Evolutionary conservation across 1,140 invertebrate species (phyloP), one percentile per base, ranked within the genome.

Genomic region (Leptinotarsa lineolata): DNA sequence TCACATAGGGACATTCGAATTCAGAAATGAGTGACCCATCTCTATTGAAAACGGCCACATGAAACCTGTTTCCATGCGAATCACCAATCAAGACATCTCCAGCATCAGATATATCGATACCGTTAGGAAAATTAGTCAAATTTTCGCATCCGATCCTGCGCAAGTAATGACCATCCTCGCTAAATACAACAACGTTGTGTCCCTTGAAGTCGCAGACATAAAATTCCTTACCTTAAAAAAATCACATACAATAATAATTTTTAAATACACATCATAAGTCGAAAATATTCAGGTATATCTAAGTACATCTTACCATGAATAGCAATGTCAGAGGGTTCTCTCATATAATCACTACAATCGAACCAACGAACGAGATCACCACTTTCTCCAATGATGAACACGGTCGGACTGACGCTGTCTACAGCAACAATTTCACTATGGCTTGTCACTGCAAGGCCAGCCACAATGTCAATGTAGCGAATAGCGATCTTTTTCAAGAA

Each of bases 191-290:
- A 18, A 99, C 96, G 84, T 96, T 97, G 85, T 98, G 97, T 70
- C 96, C 96, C 86, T 98, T 98, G 84, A 98, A 99, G 85, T 99
- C 97, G 85, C 97, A 98, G 24, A 98, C 95, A 86, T 96, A 99
- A 86, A 95, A 98, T 85, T 97, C 95, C 81, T 96, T 95, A 74
- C 94, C 94, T 95, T 81, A 66, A 87, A 87, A 24, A 59, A 58
- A 20, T 39, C 11, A 39, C 30, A 39, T 39, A 2, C 8, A 39
- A 39, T 8, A 39, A 39, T 39, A 39, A 39, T 39, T 11, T 11
- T 11, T 1, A 39, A 39, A 11, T 39, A 39, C 30, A 39, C 30
- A 39, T 30, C 30, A 8, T 39, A 39, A 39, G 8, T 39, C 30
- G 11, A 39, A 39, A 39, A 39, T 39, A 39, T 39, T 39, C 30